Evolutionary conservation across 2,797 vertebrate genomes (phyloP), one percentile per base, ranked within the genome.

Genomic region (Bradypodion pumilum): DNA sequence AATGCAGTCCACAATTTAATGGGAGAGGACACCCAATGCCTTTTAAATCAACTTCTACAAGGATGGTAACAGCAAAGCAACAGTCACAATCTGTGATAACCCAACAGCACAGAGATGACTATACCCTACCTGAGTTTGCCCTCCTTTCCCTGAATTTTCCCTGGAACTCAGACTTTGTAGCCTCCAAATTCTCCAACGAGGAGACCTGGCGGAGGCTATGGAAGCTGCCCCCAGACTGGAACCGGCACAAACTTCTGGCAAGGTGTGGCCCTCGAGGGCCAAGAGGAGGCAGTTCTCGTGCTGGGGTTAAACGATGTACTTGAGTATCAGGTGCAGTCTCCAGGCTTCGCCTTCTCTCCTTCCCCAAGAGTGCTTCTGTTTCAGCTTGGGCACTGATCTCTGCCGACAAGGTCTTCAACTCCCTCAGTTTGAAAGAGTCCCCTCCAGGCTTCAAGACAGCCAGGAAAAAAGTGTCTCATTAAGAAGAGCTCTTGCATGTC

Each of bases 311-410:
- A 84, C 94, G 95, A 80, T 94, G 92, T 44, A 89, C 79, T 84
- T 62, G 66, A 52, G 68, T 16, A 2, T 93, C 90, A 74, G 91
- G 89, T 37, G 92, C 70, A 25, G 90, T 90, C 91, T 93, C 92
- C 94, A 94, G 91, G 91, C 88, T 93, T 0, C 93, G 94, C 65
- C 93, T 93, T 44, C 96, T 92, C 92, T 97, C 96, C 93, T 97
- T 97, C 72, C 97, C 97, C 83, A 98, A 97, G 89, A 98, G 94
- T 78, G 97, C 97, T 91, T 98, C 97, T 0, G 96, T 97, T 96
- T 98, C 97, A 59, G 97, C 97, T 94, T 97, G 97, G 94, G 97
- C 93, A 92, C 96, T 97, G 93, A 97, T 97, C 92, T 98, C 97
- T 89, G 96, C 96, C n/a, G 96, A 59, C 87, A 93, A 95, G 88